Evolutionary conservation across 2,797 vertebrate species (phyloP).

Genomic region (Pelobates cultripes): DNA sequence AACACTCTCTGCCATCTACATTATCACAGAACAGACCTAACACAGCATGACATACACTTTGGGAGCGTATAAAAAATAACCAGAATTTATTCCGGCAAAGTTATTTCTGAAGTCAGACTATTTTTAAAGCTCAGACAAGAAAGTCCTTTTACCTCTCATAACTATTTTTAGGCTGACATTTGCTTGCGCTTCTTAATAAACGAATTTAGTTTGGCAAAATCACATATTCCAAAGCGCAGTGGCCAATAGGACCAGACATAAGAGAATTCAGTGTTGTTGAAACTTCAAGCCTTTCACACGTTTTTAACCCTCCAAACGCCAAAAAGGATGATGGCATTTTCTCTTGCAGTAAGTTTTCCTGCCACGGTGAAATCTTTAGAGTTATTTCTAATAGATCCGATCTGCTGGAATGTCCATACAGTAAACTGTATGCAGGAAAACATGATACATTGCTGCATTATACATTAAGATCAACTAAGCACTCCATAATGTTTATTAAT

Average conservation of each 20-base stretch:
- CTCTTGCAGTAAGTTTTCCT: no score
- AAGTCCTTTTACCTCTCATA: neutral
- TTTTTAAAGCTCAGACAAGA: slow-evolving; percentile 20
- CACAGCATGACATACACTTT: neutral
- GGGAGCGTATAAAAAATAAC: no score
- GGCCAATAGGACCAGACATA: slow-evolving; percentile 3
- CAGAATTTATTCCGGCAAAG: neutral
- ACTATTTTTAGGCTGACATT: slow-evolving; percentile 48
- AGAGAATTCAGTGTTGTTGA: slow-evolving; percentile 6
- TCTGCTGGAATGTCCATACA: no score
- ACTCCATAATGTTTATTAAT: no score
- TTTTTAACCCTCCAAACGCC: neutral
- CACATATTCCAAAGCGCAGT: neutral
- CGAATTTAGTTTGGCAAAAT: slow-evolving; percentile 33
- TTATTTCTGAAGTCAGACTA: neutral
- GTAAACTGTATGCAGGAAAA: no score
- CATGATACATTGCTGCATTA: no score
- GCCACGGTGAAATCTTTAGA: no score
- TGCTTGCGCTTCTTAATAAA: slow-evolving; percentile 29
- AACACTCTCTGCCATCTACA: neutral
- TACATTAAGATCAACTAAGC: no score
- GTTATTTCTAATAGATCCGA: no score
- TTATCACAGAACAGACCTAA: neutral
- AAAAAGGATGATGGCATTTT: no score
- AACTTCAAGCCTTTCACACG: slow-evolving; percentile 12